phyloP scores from a whole-genome alignment of 2,888 invertebrate species.

The Linnaemya tessellans region DNA sequence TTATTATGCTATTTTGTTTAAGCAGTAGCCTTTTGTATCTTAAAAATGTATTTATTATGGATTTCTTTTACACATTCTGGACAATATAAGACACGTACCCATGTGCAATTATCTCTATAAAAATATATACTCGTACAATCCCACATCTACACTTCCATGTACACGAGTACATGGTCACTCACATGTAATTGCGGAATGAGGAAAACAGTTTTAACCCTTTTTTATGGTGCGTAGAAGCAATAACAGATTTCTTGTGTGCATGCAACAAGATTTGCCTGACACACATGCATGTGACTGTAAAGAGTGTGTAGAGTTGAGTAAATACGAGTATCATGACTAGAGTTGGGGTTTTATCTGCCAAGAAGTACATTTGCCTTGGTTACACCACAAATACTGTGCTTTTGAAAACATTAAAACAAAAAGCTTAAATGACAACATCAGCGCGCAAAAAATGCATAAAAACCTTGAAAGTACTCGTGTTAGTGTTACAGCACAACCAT shows the following conservation, averaged over 20 bases:
- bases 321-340: slow-evolving; percentile 42
- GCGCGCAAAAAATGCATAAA: slow-evolving; percentile 36
- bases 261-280: background rate
- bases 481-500: background rate
- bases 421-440: slow-evolving; percentile 56
- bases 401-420: slow-evolving; percentile 6
- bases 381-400: slow-evolving; percentile 51
- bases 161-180: background rate
- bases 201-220: slow-evolving; percentile 44
- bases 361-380: slow-evolving; percentile 67
- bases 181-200: slow-evolving; percentile 38
- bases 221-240: slow-evolving; percentile 56
- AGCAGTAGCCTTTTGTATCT: slow-evolving; percentile 54
- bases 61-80: slow-evolving; percentile 28
- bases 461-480: slow-evolving; percentile 33
- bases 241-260: slow-evolving; percentile 50
- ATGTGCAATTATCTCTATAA: slow-evolving; percentile 60
- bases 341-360: slow-evolving; percentile 49
- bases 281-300: background rate
- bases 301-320: slow-evolving; percentile 24
- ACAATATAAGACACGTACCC: slow-evolving; percentile 36
- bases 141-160: background rate
- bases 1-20: slow-evolving; percentile 51
- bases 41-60: slow-evolving; percentile 64
- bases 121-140: background rate